Evolutionary conservation across 2,113 vertebrate genomes (phyloP).

Genomic region (Coptodon rendalli): DNA sequence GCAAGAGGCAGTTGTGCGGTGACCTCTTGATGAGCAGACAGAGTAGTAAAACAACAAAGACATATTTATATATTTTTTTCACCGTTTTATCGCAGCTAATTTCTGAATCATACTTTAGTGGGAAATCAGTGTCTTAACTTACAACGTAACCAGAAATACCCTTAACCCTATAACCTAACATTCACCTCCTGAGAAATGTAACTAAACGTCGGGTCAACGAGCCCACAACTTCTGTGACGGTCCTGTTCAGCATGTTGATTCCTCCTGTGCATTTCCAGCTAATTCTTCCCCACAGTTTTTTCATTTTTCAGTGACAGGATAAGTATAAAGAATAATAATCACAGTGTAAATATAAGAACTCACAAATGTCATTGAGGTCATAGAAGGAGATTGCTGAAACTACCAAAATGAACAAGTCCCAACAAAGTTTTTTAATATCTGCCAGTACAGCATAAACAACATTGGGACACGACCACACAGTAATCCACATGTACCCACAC

Average conservation of each 20-base stretch:
- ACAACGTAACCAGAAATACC: neutral
- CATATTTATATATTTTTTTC: conserved; percentile 6
- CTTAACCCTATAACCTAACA: neutral
- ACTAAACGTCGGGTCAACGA: neutral
- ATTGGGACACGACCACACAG: neutral
- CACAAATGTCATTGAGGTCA: neutral
- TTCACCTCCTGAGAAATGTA: neutral
- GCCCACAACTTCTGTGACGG: neutral
- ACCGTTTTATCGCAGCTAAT: neutral
- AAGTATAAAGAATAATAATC: neutral
- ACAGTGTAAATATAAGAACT: neutral
- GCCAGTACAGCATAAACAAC: neutral
- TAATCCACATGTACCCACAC: neutral
- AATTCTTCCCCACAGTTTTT: neutral
- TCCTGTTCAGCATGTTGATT: neutral
- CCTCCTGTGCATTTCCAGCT: neutral
- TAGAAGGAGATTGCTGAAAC: neutral
- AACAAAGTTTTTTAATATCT: neutral
- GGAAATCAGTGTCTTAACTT: neutral
- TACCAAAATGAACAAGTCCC: neutral
- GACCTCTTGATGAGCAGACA: conserved; percentile 15
- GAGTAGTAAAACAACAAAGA: neutral
- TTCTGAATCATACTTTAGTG: neutral
- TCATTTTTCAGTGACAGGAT: neutral
- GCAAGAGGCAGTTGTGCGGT: conserved; percentile 5